phyloP scores from a whole-genome alignment of 2,888 invertebrate genomes.

The Peribatodes rhomboidaria region DNA sequence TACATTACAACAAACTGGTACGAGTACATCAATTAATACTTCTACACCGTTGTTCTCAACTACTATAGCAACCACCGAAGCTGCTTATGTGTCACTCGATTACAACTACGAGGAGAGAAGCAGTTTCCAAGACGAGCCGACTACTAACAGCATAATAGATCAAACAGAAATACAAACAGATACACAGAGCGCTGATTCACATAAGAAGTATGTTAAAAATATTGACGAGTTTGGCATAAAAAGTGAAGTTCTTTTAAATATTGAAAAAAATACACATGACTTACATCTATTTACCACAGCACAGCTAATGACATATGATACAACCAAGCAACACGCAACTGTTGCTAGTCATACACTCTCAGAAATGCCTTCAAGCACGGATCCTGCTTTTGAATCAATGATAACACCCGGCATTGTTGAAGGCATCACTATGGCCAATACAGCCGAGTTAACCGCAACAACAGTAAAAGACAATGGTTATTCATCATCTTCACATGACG shows the following conservation, averaged over 20 bases:
- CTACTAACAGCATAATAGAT: neutral
- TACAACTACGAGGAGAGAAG: neutral
- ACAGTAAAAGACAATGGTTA: neutral
- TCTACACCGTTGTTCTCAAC: conserved; percentile 1
- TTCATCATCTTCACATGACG: neutral
- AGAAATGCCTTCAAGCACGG: neutral
- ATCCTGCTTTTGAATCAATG: neutral
- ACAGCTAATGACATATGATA: neutral
- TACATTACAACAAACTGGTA: neutral
- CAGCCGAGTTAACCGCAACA: neutral
- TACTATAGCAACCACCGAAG: neutral
- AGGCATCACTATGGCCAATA: neutral
- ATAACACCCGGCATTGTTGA: neutral
- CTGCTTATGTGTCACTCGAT: neutral
- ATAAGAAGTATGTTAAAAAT: neutral
- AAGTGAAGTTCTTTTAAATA: neutral
- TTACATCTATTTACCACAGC: neutral
- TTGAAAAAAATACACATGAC: neutral
- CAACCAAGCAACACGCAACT: neutral
- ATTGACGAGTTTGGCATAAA: neutral
- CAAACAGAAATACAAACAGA: conserved; percentile 1
- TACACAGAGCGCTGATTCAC: neutral
- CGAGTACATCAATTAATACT: neutral
- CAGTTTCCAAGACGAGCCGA: neutral
- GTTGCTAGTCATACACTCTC: neutral